phyloP scores from a whole-genome alignment of 2,797 vertebrate species.

The Phyllotis vaccarum region DNA sequence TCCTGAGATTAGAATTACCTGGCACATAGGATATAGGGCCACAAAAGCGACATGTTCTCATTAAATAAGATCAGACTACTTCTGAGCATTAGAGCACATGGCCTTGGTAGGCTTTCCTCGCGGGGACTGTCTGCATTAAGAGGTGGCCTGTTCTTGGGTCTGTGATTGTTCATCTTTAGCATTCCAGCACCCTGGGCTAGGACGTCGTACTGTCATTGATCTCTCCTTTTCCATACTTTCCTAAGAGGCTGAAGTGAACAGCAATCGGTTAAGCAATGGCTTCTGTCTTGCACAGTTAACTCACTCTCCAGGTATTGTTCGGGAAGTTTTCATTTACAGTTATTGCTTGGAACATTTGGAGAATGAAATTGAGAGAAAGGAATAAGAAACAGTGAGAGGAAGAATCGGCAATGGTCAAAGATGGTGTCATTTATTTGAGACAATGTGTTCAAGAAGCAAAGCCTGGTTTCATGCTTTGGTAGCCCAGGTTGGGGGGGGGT shows the following conservation, averaged over 20 bases:
- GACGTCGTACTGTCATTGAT: not conserved
- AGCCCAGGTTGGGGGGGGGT: not conserved
- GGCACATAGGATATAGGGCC: not conserved
- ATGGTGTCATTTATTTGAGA: not conserved
- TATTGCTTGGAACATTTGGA: not conserved
- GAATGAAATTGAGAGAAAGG: not conserved
- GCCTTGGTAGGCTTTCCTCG: not conserved
- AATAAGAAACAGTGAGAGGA: not conserved
- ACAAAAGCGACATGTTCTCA: not conserved
- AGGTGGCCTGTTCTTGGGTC: not conserved
- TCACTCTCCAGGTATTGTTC: not conserved
- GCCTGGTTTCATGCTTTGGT: not conserved
- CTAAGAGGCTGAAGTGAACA: not conserved
- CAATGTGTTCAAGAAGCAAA: not conserved
- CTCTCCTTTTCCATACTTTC: not conserved
- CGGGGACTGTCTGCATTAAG: not conserved
- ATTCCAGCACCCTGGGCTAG: not conserved
- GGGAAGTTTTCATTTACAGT: not conserved
- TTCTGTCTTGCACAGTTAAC: not conserved
- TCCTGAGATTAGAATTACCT: conserved; percentile 63
- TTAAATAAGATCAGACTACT: conserved; percentile 15
- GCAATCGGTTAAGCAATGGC: not conserved
- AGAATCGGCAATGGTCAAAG: not conserved
- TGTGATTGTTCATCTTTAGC: not conserved
- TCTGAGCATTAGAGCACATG: conserved; percentile 18